Conservation (phyloP, 2,797 vertebrate species). For the Scarus forsteni region DNA sequence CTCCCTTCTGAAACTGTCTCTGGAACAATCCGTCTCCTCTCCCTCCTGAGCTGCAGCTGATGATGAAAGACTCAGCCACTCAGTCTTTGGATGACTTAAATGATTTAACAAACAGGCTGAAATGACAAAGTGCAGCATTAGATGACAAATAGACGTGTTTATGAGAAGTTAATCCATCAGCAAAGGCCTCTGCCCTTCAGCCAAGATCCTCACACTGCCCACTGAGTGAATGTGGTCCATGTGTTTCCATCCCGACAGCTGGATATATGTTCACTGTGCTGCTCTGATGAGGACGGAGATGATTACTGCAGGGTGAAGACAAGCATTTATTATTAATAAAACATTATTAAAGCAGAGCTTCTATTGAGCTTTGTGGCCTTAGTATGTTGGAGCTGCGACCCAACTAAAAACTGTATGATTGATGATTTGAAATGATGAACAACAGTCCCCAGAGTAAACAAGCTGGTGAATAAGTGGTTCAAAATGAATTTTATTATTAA, state of each 20-base stretch:
- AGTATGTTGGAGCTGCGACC: too few species aligned
- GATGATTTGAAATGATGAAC: too few species aligned
- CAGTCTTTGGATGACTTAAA: constrained; percentile 16
- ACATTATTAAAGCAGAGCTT: not conserved
- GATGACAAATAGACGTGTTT: constrained; percentile 38
- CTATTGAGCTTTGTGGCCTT: too few species aligned
- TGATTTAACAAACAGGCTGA: constrained; percentile 33
- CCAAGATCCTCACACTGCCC: constrained; percentile 1
- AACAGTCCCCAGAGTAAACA: too few species aligned
- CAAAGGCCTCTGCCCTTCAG: constrained; percentile 36
- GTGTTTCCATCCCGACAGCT: constrained; percentile 3
- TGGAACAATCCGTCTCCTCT: constrained; percentile 2
- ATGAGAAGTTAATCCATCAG: constrained; percentile 30
- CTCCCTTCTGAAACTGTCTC: constrained; percentile 20
- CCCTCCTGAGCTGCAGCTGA: constrained; percentile 20
- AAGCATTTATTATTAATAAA: constrained; percentile 2
- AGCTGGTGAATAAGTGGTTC: too few species aligned
- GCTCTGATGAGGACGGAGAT: constrained; percentile 4
- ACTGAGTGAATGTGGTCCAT: constrained; percentile 7
- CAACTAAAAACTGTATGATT: too few species aligned
- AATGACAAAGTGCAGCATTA: constrained; percentile 24
- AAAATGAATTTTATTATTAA: too few species aligned
- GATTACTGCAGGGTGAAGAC: not conserved
- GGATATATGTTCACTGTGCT: constrained; percentile 2
- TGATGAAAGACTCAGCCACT: constrained; percentile 27